Evolutionary conservation across 2,797 vertebrate genomes (phyloP), one percentile per base, ranked within the genome.

Genomic region (Merluccius polli): DNA sequence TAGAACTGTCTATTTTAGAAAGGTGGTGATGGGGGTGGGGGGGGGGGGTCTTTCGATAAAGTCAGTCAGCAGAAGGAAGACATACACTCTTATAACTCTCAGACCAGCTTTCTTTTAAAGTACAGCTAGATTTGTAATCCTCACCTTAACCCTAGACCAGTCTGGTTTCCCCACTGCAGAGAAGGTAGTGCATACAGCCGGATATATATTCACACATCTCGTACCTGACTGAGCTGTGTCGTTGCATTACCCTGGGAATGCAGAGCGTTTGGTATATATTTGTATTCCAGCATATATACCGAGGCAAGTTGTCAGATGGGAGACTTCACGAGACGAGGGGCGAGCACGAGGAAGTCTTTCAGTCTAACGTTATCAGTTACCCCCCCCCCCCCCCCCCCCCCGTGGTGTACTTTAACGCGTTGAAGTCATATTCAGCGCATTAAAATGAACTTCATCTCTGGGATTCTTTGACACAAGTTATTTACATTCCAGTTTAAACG

Each of bases 401-500:
- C 24, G 44, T 18, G 44, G 21, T 21, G 18, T 52, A 52, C 44
- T 3, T 35, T 8, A 35, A 35, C 33, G 74, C 75, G 82, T 80
- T 75, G 78, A 81, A 80, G 83, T 80, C 70, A 70, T 82, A 31
- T 77, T 65, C 65, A 71, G 79, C 77, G 74, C 59, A 41, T 83
- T n/a, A 11, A 77, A 77, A 71, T 27, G 41, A 71, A 59, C 76
- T 76, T 72, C 79, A 75, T 70, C 41, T 74, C 35, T 59, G 73
- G 73, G 79, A 76, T 81, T 78, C 67, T 65, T 67, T 76, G 70
- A 71, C 65, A 83, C 74, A 32, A 89, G 76, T 79, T 86, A 89
- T 88, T 80, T 88, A 90, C 88, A 92, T 79, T 72, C 80, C 79
- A 83, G 82, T 76, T 2, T 24, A 24, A 84, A 76, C 59, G n/a